Percentiles rank a stretch among this genome's conserved stretches.
Conservation (phyloP, 1,140 invertebrate genomes). For the Nasonia vitripennis region DNA sequence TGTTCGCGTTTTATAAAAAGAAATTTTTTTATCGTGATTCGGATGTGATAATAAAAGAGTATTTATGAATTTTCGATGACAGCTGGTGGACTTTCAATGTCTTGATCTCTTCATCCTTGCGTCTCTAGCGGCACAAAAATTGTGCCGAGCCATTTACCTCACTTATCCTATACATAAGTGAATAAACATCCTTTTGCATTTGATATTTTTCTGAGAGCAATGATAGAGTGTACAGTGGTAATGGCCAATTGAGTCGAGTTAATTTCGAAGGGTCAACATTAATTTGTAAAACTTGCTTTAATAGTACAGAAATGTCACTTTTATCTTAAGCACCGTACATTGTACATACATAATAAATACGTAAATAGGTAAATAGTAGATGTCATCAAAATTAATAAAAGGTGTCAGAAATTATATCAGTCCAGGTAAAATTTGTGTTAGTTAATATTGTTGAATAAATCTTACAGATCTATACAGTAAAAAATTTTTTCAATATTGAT, state of each 20-base stretch:
- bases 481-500: neutral
- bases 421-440: constrained; percentile 61
- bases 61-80: constrained; percentile 41
- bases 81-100: constrained; percentile 44
- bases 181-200: constrained; percentile 34
- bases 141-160: constrained; percentile 7
- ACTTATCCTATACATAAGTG: constrained; percentile 4
- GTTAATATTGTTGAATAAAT: constrained; percentile 63
- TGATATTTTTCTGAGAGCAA: constrained; percentile 33
- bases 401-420: constrained; percentile 59
- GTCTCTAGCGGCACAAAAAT: neutral
- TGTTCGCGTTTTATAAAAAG: neutral
- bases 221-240: constrained; percentile 15
- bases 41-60: constrained; percentile 25
- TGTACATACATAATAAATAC: constrained; percentile 57
- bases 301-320: constrained; percentile 13
- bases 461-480: constrained; percentile 48
- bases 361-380: constrained; percentile 56
- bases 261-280: constrained; percentile 2
- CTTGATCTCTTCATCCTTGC: constrained; percentile 41
- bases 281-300: constrained; percentile 23
- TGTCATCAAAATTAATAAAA: constrained; percentile 47
- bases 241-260: neutral
- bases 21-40: constrained; percentile 19
- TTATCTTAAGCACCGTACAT: constrained; percentile 44